Conservation (phyloP, 2,888 invertebrate species). For the Endomychus coccineus region DNA sequence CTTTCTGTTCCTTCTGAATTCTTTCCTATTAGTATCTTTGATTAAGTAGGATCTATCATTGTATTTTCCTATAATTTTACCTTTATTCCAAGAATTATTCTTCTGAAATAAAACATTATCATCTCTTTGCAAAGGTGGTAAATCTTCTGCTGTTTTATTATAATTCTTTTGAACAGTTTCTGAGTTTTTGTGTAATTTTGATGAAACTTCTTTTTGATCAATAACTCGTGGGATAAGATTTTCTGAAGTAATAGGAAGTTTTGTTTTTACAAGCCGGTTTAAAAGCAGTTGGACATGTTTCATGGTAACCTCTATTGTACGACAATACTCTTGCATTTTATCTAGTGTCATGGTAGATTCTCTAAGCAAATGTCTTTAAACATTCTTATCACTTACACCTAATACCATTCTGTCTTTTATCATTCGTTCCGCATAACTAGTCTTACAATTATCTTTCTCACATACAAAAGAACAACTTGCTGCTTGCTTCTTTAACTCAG, state of each 20-base stretch:
- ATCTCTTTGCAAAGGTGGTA: constrained; percentile 5
- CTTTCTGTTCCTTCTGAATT: constrained; percentile 6
- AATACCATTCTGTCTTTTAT: no score
- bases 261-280: constrained; percentile 4
- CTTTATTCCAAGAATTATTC: constrained; percentile 5
- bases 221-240: constrained; percentile 3
- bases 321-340: no score
- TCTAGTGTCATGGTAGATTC: no score
- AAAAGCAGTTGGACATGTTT: constrained; percentile 1
- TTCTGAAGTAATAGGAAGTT: constrained; percentile 2
- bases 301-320: no score
- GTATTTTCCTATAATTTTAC: constrained; percentile 3
- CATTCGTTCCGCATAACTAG: no score
- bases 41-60: constrained; percentile 6
- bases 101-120: constrained; percentile 4
- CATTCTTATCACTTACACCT: no score
- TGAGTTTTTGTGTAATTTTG: constrained; percentile 3
- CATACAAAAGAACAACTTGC: no score
- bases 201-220: background rate
- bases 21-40: constrained; percentile 2
- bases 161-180: constrained; percentile 3
- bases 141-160: constrained; percentile 6
- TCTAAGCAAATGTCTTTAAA: no score
- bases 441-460: no score
- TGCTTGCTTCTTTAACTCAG: no score